Conservation (phyloP, 2,888 invertebrate genomes). For the Silvanus unidentatus region DNA sequence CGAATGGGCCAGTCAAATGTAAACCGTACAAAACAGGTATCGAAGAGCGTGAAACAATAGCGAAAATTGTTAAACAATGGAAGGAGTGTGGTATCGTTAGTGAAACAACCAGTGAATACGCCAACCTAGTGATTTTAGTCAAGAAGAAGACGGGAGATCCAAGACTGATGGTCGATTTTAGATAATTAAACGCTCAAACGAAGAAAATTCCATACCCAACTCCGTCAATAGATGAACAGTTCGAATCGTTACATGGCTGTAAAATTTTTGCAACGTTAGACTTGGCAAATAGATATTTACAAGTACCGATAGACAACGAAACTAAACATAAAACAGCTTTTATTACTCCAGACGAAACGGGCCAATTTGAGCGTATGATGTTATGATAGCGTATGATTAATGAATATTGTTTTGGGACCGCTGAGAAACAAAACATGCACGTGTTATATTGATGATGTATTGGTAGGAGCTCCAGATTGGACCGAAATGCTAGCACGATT, state of each 20-base stretch:
- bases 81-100: slow-evolving; percentile 10
- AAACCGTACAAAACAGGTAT: slow-evolving; percentile 12
- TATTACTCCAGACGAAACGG: slow-evolving; percentile 30
- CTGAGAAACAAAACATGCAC: slow-evolving; percentile 5
- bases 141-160: slow-evolving; percentile 15
- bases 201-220: slow-evolving; percentile 12
- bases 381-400: slow-evolving; percentile 24
- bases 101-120: slow-evolving; percentile 12
- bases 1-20: slow-evolving; percentile 10
- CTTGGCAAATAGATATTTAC: slow-evolving; percentile 13
- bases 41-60: slow-evolving; percentile 9
- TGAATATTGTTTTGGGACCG: slow-evolving; percentile 11
- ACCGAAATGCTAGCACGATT: slow-evolving; percentile 8
- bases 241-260: slow-evolving; percentile 7
- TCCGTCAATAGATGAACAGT: slow-evolving; percentile 12
- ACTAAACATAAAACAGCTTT: slow-evolving; percentile 28
- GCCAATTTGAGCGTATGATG: slow-evolving; percentile 26
- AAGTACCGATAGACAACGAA: slow-evolving; percentile 11
- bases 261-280: slow-evolving; percentile 11
- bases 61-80: slow-evolving; percentile 11
- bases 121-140: slow-evolving; percentile 15
- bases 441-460: slow-evolving; percentile 11
- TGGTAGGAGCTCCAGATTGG: slow-evolving; percentile 9
- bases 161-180: slow-evolving; percentile 18
- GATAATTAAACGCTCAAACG: slow-evolving; percentile 16